These are phyloP conservation scores for Hepsetus odoe DNA, from an alignment of 2,113 vertebrate species.

Conservation along the genomic window DNA sequence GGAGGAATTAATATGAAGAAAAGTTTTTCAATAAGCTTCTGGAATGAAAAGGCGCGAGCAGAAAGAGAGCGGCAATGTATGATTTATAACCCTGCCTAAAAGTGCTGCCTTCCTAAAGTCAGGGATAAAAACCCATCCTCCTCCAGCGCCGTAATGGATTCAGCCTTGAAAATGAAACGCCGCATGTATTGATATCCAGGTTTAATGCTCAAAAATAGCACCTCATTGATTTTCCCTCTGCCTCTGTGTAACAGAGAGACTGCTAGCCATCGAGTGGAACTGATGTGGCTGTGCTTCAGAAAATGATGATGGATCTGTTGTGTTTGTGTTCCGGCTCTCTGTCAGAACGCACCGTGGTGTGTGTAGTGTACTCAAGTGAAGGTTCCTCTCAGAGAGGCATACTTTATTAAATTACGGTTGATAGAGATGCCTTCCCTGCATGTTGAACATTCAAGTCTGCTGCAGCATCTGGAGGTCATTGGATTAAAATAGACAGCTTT, in stretches of 20 bases:
- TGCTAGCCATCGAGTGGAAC: conserved; percentile 36
- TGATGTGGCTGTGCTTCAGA: conserved; percentile 43
- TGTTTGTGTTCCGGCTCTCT: conserved; percentile 38
- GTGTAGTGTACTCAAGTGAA: conserved; percentile 33
- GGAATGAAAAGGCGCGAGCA: conserved; percentile 24
- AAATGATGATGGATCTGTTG: conserved; percentile 51
- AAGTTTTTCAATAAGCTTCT: conserved; percentile 44
- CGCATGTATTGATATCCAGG: conserved; percentile 58
- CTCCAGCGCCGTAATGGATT: conserved; percentile 51
- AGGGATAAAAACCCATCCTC: conserved; percentile 46
- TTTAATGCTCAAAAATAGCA: conserved; percentile 60
- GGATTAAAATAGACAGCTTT: conserved; percentile 30
- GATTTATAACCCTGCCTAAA: conserved; percentile 42
- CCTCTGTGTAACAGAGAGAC: conserved; percentile 36
- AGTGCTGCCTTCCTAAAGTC: conserved; percentile 30
- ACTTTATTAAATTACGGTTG: conserved; percentile 43
- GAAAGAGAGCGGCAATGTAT: conserved; percentile 11
- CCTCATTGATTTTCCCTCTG: conserved; percentile 56
- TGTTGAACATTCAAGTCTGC: conserved; percentile 12
- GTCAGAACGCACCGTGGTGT: conserved; percentile 22
- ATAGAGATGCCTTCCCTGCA: conserved; percentile 41
- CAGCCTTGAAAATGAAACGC: conserved; percentile 53
- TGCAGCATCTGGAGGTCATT: conserved; percentile 4
- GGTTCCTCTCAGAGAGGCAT: conserved; percentile 33
- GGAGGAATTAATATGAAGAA: conserved; percentile 35